phyloP scores from a whole-genome alignment of 2,113 vertebrate species.

The Burhinus oedicnemus region DNA sequence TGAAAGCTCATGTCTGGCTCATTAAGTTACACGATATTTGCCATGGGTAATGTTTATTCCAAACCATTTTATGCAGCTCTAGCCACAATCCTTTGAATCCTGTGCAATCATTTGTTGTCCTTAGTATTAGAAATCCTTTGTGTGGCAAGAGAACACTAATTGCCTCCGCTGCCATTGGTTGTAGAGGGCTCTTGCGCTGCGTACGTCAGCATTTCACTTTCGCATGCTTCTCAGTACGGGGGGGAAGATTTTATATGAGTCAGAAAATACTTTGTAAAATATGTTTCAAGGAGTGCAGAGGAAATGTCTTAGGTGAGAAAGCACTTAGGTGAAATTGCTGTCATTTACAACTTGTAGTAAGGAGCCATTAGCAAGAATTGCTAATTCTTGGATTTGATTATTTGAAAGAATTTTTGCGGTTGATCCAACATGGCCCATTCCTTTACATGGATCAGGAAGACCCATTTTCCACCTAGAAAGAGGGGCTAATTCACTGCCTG shows the following conservation, averaged over 20 bases:
- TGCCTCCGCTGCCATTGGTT: rapidly evolving
- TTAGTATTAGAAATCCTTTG: background rate
- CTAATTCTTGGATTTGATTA: background rate
- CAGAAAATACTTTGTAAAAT: background rate
- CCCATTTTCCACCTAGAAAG: background rate
- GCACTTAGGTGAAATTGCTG: background rate
- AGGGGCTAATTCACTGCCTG: background rate
- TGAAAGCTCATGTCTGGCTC: slow-evolving; percentile 16
- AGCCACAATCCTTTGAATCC: background rate
- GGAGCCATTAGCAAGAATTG: background rate
- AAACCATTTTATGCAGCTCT: background rate
- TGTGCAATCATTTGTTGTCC: background rate
- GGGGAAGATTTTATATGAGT: background rate
- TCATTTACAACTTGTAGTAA: background rate
- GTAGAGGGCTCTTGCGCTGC: background rate
- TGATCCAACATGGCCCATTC: background rate
- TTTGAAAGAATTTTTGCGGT: background rate
- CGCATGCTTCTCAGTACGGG: rapidly evolving
- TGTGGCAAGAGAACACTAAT: background rate
- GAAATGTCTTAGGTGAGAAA: background rate
- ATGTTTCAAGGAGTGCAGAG: rapidly evolving
- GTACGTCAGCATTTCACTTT: rapidly evolving
- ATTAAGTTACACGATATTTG: slow-evolving; percentile 5
- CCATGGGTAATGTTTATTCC: slow-evolving; percentile 38
- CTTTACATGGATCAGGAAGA: background rate